Evolutionary conservation across 2,113 vertebrate genomes (phyloP), one percentile per base, ranked within the genome.

Genomic region (Orientallactaga bullata): DNA sequence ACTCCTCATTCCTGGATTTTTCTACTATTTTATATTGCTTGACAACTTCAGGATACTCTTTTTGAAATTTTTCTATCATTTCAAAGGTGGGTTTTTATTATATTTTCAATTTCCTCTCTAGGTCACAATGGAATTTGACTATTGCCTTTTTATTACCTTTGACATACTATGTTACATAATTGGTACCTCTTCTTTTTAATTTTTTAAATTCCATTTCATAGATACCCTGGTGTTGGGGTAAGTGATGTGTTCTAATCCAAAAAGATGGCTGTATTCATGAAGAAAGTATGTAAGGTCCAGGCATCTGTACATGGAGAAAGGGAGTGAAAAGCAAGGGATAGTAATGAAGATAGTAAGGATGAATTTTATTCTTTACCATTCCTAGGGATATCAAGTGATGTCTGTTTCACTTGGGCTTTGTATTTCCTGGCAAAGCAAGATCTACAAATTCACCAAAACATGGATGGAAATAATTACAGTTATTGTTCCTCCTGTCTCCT

Each of bases 131-230:
- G n/a, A 69, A 80, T 51, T 69, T 77, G 32, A 90, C 10, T 6
- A 20, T 7, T 39, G 17, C 0, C 39, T 39, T 69, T 74, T 47
- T 84, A 10, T 63, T 72, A 68, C 12, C 10, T 58, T 51, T 83
- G 26, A 84, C 2, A 15, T 42, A 17, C 17, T 13, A 13, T 47
- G 5, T 77, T 5, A 24, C 4, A 42, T 9, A 76, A 80, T 37
- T 79, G 73, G 65, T 10, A 12, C 9, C 42, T 26, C 63, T 37
- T 26, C 63, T 37, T 80, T 65, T 11, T 20, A 24, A 28, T 47
- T 47, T 80, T 91, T 71, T 32, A 6, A 37, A 58, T 42, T 82
- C 85, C 39, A 87, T 65, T 87, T 74, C 24, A 51, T 84, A 16
- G 17, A 28, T 55, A 69, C 28, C 32, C 60, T 74, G 26, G 42